These are phyloP conservation scores for Stichopus chloronotus DNA, from an alignment of 35 echinoderm and acorn worm species.

Conservation along the genomic window DNA sequence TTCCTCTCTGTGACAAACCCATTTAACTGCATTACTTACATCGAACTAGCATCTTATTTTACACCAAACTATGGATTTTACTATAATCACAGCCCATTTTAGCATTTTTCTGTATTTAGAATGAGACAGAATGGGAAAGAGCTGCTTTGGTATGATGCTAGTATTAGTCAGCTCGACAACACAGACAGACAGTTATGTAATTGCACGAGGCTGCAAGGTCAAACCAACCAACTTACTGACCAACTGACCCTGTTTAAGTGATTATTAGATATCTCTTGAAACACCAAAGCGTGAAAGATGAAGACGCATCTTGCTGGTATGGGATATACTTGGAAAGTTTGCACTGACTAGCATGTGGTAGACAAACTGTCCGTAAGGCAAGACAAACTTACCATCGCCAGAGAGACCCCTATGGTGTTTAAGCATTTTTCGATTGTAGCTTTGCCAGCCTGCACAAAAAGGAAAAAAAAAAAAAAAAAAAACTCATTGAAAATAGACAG, in stretches of 20 bases:
- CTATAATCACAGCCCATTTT: background rate
- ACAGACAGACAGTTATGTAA: background rate
- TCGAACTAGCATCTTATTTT: background rate
- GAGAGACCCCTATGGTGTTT: slow-evolving; percentile 68
- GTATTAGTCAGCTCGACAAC: background rate
- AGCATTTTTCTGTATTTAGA: background rate
- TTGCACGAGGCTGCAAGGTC: too few relatives aligned
- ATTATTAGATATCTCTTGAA: too few relatives aligned
- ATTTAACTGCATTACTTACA: background rate
- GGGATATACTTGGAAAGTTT: too few relatives aligned
- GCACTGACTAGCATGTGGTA: background rate
- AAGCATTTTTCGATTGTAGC: slow-evolving; percentile 88
- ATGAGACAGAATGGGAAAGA: background rate
- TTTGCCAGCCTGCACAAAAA: slow-evolving; percentile 81
- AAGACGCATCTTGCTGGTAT: too few relatives aligned
- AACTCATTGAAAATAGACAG: too few relatives aligned
- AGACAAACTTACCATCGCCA: slow-evolving; percentile 74
- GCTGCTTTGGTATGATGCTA: background rate
- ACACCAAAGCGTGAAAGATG: too few relatives aligned
- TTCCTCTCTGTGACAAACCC: background rate
- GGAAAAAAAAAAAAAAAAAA: background rate
- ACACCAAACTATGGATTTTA: background rate
- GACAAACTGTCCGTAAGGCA: background rate
- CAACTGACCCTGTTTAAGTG: too few relatives aligned
- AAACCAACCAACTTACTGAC: too few relatives aligned